These are phyloP conservation scores for Gryllus bimaculatus DNA, from an alignment of 1,140 invertebrate species.

Conservation along the genomic window DNA sequence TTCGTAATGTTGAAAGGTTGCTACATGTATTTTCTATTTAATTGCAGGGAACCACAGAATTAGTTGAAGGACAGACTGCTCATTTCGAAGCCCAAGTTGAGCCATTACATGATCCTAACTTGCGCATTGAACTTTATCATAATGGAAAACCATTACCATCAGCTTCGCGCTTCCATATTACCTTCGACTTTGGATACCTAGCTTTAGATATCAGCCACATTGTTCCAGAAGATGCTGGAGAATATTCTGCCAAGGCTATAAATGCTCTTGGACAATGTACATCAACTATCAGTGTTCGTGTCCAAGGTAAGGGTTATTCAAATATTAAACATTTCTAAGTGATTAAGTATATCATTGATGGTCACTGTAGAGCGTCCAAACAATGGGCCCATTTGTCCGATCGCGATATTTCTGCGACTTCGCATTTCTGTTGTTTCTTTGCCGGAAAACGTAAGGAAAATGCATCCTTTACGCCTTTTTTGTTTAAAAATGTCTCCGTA, in stretches of 20 bases:
- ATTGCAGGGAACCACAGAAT: constrained; percentile 64
- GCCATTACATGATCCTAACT: constrained; percentile 81
- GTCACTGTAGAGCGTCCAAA: too few species aligned
- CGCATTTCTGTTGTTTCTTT: too few species aligned
- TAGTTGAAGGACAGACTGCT: constrained; percentile 75
- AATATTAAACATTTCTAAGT: not conserved
- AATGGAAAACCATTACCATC: constrained; percentile 80
- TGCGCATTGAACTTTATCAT: constrained; percentile 84
- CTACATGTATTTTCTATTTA: not conserved
- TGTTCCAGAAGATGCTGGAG: constrained; percentile 87
- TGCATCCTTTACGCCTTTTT: too few species aligned
- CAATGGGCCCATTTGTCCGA: too few species aligned
- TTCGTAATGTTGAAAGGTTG: not conserved
- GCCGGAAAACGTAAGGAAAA: too few species aligned
- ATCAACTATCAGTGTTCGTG: constrained; percentile 68
- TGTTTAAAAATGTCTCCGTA: too few species aligned
- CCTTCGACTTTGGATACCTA: constrained; percentile 92
- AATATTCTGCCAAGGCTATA: constrained; percentile 81
- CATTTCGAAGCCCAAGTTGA: constrained; percentile 88
- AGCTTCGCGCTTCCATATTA: constrained; percentile 81
- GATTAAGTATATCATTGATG: too few species aligned
- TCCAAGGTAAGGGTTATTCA: constrained; percentile 34
- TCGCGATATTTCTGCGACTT: too few species aligned
- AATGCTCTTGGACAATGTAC: constrained; percentile 80
- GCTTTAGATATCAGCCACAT: constrained; percentile 83